Conservation (phyloP, 2,888 invertebrate genomes). For the Mactromeris polynyma region DNA sequence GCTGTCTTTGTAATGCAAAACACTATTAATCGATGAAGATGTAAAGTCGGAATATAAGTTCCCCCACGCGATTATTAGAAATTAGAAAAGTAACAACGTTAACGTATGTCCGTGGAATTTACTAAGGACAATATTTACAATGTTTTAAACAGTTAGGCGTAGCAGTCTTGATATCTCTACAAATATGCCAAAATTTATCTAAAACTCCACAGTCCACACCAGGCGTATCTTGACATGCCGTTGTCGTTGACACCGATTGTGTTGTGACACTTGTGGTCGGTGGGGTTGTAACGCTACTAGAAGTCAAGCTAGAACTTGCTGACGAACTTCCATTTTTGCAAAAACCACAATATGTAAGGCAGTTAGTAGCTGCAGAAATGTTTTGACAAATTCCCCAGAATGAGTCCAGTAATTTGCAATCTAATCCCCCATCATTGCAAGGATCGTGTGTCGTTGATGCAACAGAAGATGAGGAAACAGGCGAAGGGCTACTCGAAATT, state of each 20-base stretch:
- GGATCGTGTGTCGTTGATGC: constrained; percentile 46
- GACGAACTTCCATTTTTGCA: constrained; percentile 17
- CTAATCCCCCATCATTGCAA: constrained; percentile 39
- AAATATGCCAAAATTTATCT: constrained; percentile 52
- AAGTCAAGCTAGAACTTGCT: background rate
- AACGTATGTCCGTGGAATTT: background rate
- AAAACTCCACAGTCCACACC: constrained; percentile 41
- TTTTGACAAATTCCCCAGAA: constrained; percentile 49
- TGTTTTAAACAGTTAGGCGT: constrained; percentile 46
- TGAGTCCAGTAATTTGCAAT: constrained; percentile 43
- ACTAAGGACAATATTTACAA: constrained; percentile 53
- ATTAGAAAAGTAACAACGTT: background rate
- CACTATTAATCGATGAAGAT: too few relatives aligned
- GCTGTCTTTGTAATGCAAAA: too few relatives aligned
- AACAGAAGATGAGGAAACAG: background rate
- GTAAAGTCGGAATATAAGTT: too few relatives aligned
- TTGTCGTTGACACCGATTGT: background rate
- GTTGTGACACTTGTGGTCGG: background rate
- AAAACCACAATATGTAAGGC: constrained; percentile 50
- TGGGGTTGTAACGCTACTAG: background rate
- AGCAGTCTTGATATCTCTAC: constrained; percentile 34
- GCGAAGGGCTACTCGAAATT: background rate
- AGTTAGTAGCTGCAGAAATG: constrained; percentile 37
- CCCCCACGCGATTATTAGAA: background rate
- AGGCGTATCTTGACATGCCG: constrained; percentile 48